Evolutionary conservation across 1,140 invertebrate genomes (phyloP).

Genomic region (Ladona fulva): DNA sequence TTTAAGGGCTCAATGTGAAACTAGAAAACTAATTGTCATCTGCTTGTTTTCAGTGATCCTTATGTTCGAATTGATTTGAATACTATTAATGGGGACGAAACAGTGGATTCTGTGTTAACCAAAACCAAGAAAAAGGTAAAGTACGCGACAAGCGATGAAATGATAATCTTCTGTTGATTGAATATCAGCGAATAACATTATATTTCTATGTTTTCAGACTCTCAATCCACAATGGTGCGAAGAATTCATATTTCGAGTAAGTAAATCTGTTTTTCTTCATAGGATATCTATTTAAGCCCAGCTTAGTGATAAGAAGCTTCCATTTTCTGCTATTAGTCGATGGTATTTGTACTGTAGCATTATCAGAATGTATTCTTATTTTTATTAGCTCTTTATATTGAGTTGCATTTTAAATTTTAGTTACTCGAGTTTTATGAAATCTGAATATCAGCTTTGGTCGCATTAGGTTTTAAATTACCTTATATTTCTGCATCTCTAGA

Average conservation of each 20-base stretch:
- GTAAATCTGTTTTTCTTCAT: slow-evolving; percentile 30
- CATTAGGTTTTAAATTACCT: too few relatives aligned
- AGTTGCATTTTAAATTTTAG: too few relatives aligned
- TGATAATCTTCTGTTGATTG: neutral
- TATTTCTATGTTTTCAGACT: slow-evolving; percentile 53
- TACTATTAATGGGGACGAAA: slow-evolving; percentile 69
- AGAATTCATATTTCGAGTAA: slow-evolving; percentile 90
- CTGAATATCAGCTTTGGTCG: too few relatives aligned
- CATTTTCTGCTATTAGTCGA: too few relatives aligned
- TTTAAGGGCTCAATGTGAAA: slow-evolving; percentile 13
- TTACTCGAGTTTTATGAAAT: too few relatives aligned
- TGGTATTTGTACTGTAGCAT: too few relatives aligned
- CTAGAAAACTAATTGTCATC: slow-evolving; percentile 20
- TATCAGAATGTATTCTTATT: too few relatives aligned
- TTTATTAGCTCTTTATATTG: too few relatives aligned
- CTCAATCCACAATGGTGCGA: slow-evolving; percentile 95
- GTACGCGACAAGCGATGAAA: slow-evolving; percentile 14
- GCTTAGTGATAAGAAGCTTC: too few relatives aligned
- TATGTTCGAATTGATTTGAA: slow-evolving; percentile 90
- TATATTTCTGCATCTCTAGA: too few relatives aligned
- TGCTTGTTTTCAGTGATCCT: slow-evolving; percentile 65
- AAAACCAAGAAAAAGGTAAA: slow-evolving; percentile 92
- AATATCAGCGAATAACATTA: neutral
- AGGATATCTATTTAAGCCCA: too few relatives aligned
- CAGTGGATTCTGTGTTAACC: slow-evolving; percentile 84